Conservation (phyloP, 2,797 vertebrate species). For the Jordanella pulchra region DNA sequence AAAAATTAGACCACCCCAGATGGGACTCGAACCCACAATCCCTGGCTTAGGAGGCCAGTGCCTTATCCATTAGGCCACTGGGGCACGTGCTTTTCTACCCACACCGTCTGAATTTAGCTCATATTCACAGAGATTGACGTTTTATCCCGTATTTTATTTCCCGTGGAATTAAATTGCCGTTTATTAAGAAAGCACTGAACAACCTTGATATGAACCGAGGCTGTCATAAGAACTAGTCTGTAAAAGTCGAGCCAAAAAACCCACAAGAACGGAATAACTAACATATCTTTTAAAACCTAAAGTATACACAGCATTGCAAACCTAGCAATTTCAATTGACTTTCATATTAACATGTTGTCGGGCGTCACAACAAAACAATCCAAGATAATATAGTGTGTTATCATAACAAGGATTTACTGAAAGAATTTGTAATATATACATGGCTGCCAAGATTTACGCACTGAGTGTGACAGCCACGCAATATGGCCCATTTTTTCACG, state of each 20-base stretch:
- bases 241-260: no score
- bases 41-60: slow-evolving; percentile 79
- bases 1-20: slow-evolving; percentile 46
- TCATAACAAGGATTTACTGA: no score
- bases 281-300: background rate
- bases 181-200: background rate
- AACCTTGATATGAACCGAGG: background rate
- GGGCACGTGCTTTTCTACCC: background rate
- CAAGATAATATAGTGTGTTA: no score
- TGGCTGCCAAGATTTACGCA: no score
- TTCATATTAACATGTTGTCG: background rate
- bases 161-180: background rate
- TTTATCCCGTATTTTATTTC: no score
- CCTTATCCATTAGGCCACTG: slow-evolving; percentile 75
- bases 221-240: background rate
- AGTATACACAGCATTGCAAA: background rate
- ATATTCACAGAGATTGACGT: no score
- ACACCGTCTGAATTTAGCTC: background rate
- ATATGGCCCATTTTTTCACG: no score
- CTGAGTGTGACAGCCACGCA: no score
- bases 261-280: no score
- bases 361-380: background rate
- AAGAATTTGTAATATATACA: no score
- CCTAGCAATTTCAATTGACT: background rate
- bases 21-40: slow-evolving; percentile 78